Evolutionary conservation across 2,888 invertebrate species (phyloP), one percentile per base, ranked within the genome.

Genomic region (Embidobia sp.): DNA sequence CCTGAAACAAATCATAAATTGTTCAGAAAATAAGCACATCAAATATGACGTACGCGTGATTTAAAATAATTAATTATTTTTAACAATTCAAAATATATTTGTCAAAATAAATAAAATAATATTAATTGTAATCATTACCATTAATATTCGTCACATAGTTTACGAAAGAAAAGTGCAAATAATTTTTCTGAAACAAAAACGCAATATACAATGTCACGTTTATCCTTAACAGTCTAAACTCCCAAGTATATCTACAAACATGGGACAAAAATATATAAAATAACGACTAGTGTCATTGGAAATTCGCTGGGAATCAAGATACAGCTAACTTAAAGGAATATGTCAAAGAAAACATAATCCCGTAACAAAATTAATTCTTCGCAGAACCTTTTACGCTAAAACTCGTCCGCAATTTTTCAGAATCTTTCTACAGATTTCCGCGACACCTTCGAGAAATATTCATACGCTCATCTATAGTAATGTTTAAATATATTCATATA

Each of bases 371-470:
- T 10, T 1, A 51, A 51, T 35, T 33, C 8, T 35, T 35, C 51
- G 13, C 33, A 53, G 18, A 53, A 37, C 37, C 53, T 29, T 29
- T n/a, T 3, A n/a, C 2, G n/a, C 29, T 29, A 29, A 29, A 29
- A 8, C 2, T 29, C 8, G 29, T 19, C 18, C 2, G 8, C 19
- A n/a, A n/a, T 11, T 3, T 13, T 35, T 27, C 27, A 55, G 19
- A 55, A 40, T 55, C 27, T 26, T 37, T 27, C 7, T 27, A 55
- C 10, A 53, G 27, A 40, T 59, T 59, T 59, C 29, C 29, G 18
- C 55, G 55, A 22, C 6, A 6, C n/a, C n/a, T 29, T 29, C 15
- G 33, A 42, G 6, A 46, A 29, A 11, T 46, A 22, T 42, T 57
- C 15, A 29, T 31, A 29, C 37, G 42, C 18, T 59, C 33, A 33